A percentile compares a stretch with the other conserved stretches of the same genome.
Evolutionary conservation across 2,888 invertebrate species (phyloP).

Genomic region (Leptura quadrifasciata): DNA sequence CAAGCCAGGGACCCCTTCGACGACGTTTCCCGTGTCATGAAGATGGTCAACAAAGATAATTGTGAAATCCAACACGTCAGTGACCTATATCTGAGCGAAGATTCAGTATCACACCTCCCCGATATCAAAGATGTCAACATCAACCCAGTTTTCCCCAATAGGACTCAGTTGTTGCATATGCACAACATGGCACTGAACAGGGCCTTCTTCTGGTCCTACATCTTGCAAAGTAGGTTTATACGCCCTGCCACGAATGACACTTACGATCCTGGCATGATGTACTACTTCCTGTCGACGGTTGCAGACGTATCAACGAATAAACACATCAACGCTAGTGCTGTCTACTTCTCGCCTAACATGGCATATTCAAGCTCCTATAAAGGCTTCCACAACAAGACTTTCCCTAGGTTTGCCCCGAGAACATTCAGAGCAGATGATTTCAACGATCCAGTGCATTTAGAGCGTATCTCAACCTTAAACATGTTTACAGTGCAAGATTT

Average conservation of each 20-base stretch:
- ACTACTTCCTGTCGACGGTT: conserved; percentile 94
- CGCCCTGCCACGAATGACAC: conserved; percentile 93
- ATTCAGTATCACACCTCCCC: conserved; percentile 92
- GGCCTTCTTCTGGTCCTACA: conserved; percentile 97
- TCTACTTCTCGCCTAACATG: conserved; percentile 95
- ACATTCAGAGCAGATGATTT: conserved; percentile 94
- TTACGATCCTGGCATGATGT: conserved; percentile 98
- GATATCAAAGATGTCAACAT: conserved; percentile 96
- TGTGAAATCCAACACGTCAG: conserved; percentile 91
- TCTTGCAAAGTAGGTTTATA: conserved; percentile 91
- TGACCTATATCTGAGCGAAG: conserved; percentile 88
- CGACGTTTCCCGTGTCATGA: conserved; percentile 88
- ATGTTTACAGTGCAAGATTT: conserved; percentile 92
- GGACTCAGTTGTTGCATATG: conserved; percentile 93
- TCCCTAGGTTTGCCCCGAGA: conserved; percentile 93
- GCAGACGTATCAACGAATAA: conserved; percentile 96
- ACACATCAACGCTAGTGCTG: conserved; percentile 92
- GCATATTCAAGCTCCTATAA: conserved; percentile 95
- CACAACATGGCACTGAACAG: conserved; percentile 98
- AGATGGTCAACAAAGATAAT: conserved; percentile 89
- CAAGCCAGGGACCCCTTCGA: conserved; percentile 93
- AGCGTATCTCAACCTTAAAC: conserved; percentile 95
- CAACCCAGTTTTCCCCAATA: conserved; percentile 95
- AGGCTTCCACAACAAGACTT: conserved; percentile 97
- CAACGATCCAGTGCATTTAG: conserved; percentile 96